phyloP scores from a whole-genome alignment of 2,797 vertebrate species.

The Acipenser ruthenus region DNA sequence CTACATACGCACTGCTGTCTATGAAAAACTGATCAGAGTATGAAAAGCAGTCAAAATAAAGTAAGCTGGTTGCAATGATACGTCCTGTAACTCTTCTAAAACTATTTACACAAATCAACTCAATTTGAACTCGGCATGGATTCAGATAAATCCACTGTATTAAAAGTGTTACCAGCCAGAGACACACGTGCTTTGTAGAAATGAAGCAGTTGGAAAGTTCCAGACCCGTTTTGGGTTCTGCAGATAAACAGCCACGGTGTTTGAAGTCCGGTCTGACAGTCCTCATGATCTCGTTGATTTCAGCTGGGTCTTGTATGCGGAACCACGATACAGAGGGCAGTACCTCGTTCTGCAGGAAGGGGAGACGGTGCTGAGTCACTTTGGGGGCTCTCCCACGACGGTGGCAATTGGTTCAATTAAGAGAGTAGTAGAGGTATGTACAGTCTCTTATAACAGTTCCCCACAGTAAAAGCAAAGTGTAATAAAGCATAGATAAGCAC shows the following conservation, averaged over 20 bases:
- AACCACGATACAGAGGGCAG: slow-evolving; percentile 61
- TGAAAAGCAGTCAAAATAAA: no score
- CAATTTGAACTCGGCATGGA: no score
- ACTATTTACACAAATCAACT: no score
- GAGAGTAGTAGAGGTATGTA: slow-evolving; percentile 63
- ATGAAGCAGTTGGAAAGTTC: no score
- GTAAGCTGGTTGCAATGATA: no score
- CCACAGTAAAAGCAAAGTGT: neutral
- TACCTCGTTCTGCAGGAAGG: slow-evolving; percentile 72
- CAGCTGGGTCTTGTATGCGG: slow-evolving; percentile 77
- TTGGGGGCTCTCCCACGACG: slow-evolving; percentile 43
- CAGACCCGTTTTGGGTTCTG: no score
- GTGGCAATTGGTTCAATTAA: slow-evolving; percentile 64
- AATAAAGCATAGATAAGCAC: no score
- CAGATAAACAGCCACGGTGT: neutral
- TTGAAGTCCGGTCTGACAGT: neutral
- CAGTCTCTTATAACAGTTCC: neutral
- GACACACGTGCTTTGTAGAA: neutral
- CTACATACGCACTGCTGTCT: no score
- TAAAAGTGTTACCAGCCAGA: no score
- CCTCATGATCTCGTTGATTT: slow-evolving; percentile 28
- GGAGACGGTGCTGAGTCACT: slow-evolving; percentile 51
- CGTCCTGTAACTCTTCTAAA: no score
- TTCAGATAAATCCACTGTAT: no score
- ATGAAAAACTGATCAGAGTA: no score